These are phyloP conservation scores for Umimayanthus chanpuru DNA, from an alignment of 92 coral and sea anemone genomes.

Conservation along the genomic window DNA sequence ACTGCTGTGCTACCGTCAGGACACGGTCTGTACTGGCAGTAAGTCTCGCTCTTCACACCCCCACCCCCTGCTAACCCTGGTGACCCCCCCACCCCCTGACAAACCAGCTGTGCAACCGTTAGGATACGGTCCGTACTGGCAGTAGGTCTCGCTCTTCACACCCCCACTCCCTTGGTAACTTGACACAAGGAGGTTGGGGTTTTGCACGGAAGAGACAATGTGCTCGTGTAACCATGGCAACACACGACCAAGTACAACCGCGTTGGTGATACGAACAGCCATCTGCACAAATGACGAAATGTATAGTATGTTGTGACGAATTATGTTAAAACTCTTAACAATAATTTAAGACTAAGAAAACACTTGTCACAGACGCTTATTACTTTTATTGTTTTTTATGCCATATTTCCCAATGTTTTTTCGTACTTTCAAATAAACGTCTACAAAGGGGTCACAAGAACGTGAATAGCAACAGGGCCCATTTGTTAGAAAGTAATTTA, in stretches of 20 bases:
- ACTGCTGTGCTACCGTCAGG: slow-evolving; percentile 60
- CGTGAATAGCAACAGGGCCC: too few relatives aligned
- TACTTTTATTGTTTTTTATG: too few relatives aligned
- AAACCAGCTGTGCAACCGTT: slow-evolving; percentile 52
- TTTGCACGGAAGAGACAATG: slow-evolving; percentile 48
- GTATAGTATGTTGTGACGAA: too few relatives aligned
- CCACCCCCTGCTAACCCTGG: slow-evolving; percentile 6
- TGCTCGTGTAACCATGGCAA: slow-evolving; percentile 75
- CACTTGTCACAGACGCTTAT: too few relatives aligned
- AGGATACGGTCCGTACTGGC: slow-evolving; percentile 82
- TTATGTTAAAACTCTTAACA: too few relatives aligned
- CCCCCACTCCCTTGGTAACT: slow-evolving; percentile 46
- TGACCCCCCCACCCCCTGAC: slow-evolving; percentile 13
- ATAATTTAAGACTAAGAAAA: too few relatives aligned
- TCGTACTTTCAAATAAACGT: too few relatives aligned
- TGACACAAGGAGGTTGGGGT: slow-evolving; percentile 49
- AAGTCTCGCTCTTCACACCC: slow-evolving; percentile 61
- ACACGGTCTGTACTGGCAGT: slow-evolving; percentile 84
- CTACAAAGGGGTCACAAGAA: too few relatives aligned
- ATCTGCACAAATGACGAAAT: slow-evolving; percentile 52
- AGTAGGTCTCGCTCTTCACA: slow-evolving; percentile 67
- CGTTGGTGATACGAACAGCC: slow-evolving; percentile 82
- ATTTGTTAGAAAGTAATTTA: too few relatives aligned
- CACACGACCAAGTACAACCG: slow-evolving; percentile 55
- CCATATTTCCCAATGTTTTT: too few relatives aligned